Conservation (phyloP, 2,888 invertebrate genomes). For the Herminia tarsipennalis region DNA sequence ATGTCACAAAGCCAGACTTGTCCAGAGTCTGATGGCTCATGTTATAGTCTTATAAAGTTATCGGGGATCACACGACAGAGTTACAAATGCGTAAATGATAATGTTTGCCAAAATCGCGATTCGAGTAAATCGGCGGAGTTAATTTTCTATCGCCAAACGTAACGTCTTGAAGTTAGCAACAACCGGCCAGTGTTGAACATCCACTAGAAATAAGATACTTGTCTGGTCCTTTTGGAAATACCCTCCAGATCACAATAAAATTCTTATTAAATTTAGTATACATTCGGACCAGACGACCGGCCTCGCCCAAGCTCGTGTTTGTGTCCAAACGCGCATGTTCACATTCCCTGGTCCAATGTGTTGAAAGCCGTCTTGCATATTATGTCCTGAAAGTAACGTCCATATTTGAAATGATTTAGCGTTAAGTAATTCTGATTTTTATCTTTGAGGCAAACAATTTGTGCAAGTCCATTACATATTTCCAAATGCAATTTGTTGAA, state of each 20-base stretch:
- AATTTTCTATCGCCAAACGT: constrained; percentile 66
- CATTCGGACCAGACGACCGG: constrained; percentile 60
- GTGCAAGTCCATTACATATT: constrained; percentile 56
- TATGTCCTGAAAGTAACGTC: constrained; percentile 83
- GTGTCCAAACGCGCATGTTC: constrained; percentile 7
- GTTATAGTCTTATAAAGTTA: constrained; percentile 49
- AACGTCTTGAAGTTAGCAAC: constrained; percentile 69
- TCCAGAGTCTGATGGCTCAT: constrained; percentile 48
- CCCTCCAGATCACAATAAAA: constrained; percentile 81
- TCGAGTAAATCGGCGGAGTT: constrained; percentile 56
- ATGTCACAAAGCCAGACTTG: constrained; percentile 66
- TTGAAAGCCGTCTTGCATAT: constrained; percentile 77
- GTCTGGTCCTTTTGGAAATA: constrained; percentile 77
- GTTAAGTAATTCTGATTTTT: constrained; percentile 76
- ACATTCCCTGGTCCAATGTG: constrained; percentile 59
- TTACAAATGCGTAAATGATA: constrained; percentile 49
- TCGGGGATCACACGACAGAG: constrained; percentile 52
- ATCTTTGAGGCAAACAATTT: constrained; percentile 56
- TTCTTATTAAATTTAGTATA: constrained; percentile 72
- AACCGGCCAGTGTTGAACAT: constrained; percentile 82
- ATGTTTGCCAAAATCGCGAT: constrained; percentile 67
- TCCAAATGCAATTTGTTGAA: constrained; percentile 48
- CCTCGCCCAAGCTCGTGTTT: constrained; percentile 18
- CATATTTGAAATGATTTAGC: constrained; percentile 83
- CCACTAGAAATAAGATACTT: constrained; percentile 78